Evolutionary conservation across 2,797 vertebrate species (phyloP).

Genomic region (Carcharodon carcharias): DNA sequence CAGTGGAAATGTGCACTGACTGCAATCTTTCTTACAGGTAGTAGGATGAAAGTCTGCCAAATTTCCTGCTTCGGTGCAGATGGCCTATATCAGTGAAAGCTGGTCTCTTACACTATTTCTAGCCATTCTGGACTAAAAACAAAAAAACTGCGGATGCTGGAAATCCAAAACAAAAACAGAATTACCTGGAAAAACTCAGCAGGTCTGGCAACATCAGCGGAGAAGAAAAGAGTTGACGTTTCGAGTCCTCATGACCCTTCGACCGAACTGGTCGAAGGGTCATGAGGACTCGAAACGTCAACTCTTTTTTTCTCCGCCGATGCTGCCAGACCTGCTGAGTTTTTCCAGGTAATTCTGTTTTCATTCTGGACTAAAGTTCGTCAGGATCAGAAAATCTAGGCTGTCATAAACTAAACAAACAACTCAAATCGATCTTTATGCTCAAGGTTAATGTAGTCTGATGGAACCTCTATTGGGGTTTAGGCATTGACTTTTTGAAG

Average conservation of each 20-base stretch:
- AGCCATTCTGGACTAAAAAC: neutral
- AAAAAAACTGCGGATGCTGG: too few relatives aligned
- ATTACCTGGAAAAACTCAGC: too few relatives aligned
- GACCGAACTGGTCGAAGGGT: too few relatives aligned
- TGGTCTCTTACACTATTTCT: neutral
- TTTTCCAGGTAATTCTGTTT: too few relatives aligned
- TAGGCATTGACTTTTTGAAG: neutral
- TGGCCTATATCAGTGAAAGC: neutral
- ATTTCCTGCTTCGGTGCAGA: neutral
- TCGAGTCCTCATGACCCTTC: too few relatives aligned
- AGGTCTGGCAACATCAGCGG: too few relatives aligned
- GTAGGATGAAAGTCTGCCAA: neutral
- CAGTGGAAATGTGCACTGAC: neutral
- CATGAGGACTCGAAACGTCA: too few relatives aligned
- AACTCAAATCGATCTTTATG: conserved; percentile 4
- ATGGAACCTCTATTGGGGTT: neutral
- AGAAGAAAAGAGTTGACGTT: too few relatives aligned
- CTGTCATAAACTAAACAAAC: neutral
- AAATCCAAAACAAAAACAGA: too few relatives aligned
- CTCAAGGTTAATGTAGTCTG: neutral
- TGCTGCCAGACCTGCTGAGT: too few relatives aligned
- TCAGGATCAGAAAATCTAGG: neutral
- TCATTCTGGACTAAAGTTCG: neutral
- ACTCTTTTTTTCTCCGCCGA: too few relatives aligned
- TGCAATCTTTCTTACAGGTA: neutral